Evolutionary conservation across 1,140 invertebrate species (phyloP).

Genomic region (Apis florea): DNA sequence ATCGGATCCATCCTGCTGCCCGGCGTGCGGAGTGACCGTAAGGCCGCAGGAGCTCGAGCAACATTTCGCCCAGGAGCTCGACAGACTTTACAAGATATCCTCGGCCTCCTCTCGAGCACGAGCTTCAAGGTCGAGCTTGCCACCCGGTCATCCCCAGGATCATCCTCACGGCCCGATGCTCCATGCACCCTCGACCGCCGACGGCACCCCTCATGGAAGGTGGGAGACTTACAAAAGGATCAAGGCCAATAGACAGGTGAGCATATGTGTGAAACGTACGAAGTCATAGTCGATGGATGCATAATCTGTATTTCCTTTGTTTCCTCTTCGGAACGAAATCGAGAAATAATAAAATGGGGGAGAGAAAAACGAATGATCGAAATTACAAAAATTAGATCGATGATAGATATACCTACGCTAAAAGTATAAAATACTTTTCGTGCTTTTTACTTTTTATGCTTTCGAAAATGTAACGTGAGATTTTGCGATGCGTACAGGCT

Average conservation of each 20-base stretch:
- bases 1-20: conserved; percentile 86
- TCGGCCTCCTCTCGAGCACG: conserved; percentile 76
- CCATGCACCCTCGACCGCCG: conserved; percentile 80
- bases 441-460: too few species aligned
- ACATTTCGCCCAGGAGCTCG: conserved; percentile 88
- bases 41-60: conserved; percentile 87
- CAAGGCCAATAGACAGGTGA: conserved; percentile 88
- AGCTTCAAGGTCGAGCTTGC: conserved; percentile 78
- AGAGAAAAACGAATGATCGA: too few species aligned
- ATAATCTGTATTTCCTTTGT: too few species aligned
- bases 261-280: too few species aligned
- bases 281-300: too few species aligned
- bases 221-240: conserved; percentile 93
- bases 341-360: too few species aligned
- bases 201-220: conserved; percentile 85
- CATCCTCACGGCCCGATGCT: conserved; percentile 78
- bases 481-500: conserved; percentile 74
- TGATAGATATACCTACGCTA: too few species aligned
- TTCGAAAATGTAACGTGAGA: too few species aligned
- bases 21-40: conserved; percentile 89
- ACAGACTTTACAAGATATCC: conserved; percentile 85
- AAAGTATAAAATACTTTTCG: too few species aligned
- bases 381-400: too few species aligned
- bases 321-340: too few species aligned
- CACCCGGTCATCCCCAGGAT: conserved; percentile 78